Base-by-base conservation (phyloP, 2,113 vertebrate genomes). In the Prinia subflava region DNA sequence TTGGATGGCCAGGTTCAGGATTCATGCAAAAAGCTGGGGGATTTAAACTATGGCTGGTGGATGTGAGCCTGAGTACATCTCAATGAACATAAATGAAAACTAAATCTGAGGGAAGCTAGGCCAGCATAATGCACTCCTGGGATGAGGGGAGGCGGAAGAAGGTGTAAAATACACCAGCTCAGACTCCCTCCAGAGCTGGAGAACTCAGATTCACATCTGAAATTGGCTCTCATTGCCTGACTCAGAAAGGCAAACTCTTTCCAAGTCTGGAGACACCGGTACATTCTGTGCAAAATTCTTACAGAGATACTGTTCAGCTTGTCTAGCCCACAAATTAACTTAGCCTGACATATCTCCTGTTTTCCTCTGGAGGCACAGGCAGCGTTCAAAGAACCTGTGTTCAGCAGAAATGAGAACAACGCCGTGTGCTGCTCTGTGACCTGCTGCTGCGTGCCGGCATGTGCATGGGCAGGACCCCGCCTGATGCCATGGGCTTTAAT, bases 201-300 rank as follows among this genome's bases (percentile, higher is more conserved):
- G 85, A 96, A 95, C 93, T 95, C 79, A 90, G 92, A 93, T 92
- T 96, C 94, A 96, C 93, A 93, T 96, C 90, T 64, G 90, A 97
- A 94, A 94, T 95, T 97, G 93, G 95, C 92, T 96, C 35, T 75
- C 52, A 56, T 68, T 2, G 33, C 69, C 92, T 89, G 79, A 90
- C 79, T 96, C 20, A 1, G 75, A 83, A 91, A 95, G 83, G 46
- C 10, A 0, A 92, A 94, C 68, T 83, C 83, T 65, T 74, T 95
- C 94, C 95, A 95, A 96, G 94, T 93, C 95, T 96, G 83, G 73
- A 97, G 90, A 95, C 90, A 95, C 80, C 73, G 0, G 93, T 90
- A 93, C 90, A 93, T 89, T 96, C 80, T 94, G 95, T 96, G 90
- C 83, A 84, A 95, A 96, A 87, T 18, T 37, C 60, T 78, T 64